Evolutionary conservation across 1,140 invertebrate genomes (phyloP).

Genomic region (Drosophila arawakana): DNA sequence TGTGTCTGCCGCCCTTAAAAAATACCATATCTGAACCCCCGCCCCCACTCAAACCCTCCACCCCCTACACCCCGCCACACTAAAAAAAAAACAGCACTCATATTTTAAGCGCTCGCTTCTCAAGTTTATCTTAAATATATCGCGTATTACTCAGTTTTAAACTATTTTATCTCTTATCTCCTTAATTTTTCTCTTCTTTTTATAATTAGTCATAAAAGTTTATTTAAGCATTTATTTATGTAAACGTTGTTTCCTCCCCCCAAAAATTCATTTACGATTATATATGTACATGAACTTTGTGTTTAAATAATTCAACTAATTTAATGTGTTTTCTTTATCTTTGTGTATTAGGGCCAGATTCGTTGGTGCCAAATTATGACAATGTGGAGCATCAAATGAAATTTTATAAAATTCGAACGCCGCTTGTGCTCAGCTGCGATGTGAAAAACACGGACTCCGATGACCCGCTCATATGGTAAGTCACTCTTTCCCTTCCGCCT

Average conservation of each 20-base stretch:
- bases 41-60: conserved; percentile 4
- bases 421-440: conserved; percentile 83
- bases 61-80: too few species aligned
- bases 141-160: conserved; percentile 47
- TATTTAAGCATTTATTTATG: conserved; percentile 63
- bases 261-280: conserved; percentile 9
- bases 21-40: neutral
- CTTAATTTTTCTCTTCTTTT: conserved; percentile 13
- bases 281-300: conserved; percentile 14
- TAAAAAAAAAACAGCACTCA: conserved; percentile 35
- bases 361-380: conserved; percentile 84
- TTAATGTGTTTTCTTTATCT: conserved; percentile 27
- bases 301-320: conserved; percentile 16
- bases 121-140: conserved; percentile 64
- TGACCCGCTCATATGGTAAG: conserved; percentile 71
- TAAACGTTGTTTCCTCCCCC: conserved; percentile 62
- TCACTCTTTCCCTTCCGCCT: neutral
- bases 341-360: conserved; percentile 66
- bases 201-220: conserved; percentile 56
- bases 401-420: conserved; percentile 81
- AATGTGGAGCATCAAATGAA: conserved; percentile 76
- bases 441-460: conserved; percentile 58
- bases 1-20: conserved; percentile 2
- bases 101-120: conserved; percentile 70
- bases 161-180: conserved; percentile 4